Evolutionary conservation across 2,888 invertebrate species (phyloP), one percentile per base, ranked within the genome.

Genomic region (Euzetes globulus): DNA sequence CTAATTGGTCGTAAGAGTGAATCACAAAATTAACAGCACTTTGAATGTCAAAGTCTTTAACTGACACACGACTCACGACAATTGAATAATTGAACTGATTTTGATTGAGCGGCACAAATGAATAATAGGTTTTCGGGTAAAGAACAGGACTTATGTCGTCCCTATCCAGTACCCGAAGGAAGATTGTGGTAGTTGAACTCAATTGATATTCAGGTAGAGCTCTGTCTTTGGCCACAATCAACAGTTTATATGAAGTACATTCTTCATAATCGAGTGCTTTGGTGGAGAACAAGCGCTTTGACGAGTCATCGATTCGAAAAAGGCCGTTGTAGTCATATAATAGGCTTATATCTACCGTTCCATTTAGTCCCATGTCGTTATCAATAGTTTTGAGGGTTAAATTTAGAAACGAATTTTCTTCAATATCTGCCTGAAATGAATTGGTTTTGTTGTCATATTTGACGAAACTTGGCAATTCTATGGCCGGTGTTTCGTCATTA

Each of bases 131-230:
- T 81, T 87, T 87, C 0, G 96, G 96, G 84, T 95, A 95, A 85
- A 97, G 95, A 80, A 89, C 87, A 0, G 96, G 96, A 79, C 88
- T 87, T 82, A 96, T 95, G 83, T 97, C 96, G 83, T 97, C 96
- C 17, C 92, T 88, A 83, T 96, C 96, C 76, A 89, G 85, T 22
- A 97, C 87, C 78, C 86, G 88, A 7, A 97, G 83, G 80, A 87
- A 86, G 72, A 97, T 89, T 0, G 92, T 91, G 11, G 94, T 92
- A 0, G 93, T 92, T 9, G 95, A 92, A 22, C 93, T 92, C 81
- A 93, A 90, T 0, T 93, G 90, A 37, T 75, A 76, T 37, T 52
- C 50, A 17, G 77, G 78, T n/a, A 71, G 73, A 11, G 95, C 96
- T 84, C 92, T 92, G 85, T 97, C 96, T 84, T 88, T 89, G 17